phyloP scores from a whole-genome alignment of 2,797 vertebrate species.

The Poliocrania exsul region DNA sequence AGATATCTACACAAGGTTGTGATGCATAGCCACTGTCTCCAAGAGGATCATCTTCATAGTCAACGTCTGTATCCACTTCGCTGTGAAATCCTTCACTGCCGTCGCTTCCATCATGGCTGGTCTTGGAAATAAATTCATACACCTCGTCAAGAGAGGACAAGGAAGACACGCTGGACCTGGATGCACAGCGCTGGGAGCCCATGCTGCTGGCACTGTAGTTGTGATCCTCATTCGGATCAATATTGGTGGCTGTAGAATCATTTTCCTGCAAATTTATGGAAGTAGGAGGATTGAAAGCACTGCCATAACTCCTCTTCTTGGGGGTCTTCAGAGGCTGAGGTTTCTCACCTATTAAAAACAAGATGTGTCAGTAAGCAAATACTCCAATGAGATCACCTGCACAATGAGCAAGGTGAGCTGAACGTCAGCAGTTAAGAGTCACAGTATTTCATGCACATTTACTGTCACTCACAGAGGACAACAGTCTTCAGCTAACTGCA shows the following conservation, averaged over 20 bases:
- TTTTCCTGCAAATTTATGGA: constrained; percentile 71
- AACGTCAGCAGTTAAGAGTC: background rate
- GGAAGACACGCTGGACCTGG: constrained; percentile 85
- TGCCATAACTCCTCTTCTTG: constrained; percentile 78
- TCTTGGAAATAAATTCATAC: constrained; percentile 85
- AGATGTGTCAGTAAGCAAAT: background rate
- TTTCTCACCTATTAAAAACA: constrained; percentile 73
- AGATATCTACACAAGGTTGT: constrained; percentile 69
- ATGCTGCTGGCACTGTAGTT: constrained; percentile 90
- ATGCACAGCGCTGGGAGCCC: constrained; percentile 87
- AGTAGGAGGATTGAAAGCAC: constrained; percentile 62
- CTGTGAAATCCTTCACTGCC: constrained; percentile 96
- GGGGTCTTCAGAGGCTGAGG: constrained; percentile 76
- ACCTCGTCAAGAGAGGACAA: constrained; percentile 92
- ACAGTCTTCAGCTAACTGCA: background rate
- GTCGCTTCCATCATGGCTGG: constrained; percentile 81
- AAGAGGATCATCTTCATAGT: constrained; percentile 80
- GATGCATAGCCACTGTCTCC: constrained; percentile 79
- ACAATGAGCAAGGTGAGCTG: background rate
- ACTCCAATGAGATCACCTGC: background rate
- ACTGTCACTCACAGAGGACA: background rate
- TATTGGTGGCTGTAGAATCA: constrained; percentile 85
- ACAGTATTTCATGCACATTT: background rate
- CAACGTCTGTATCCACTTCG: constrained; percentile 90
- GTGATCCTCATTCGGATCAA: constrained; percentile 95